These are phyloP conservation scores for Eristalinus sepulchralis DNA, from an alignment of 2,888 invertebrate species.

Conservation along the genomic window DNA sequence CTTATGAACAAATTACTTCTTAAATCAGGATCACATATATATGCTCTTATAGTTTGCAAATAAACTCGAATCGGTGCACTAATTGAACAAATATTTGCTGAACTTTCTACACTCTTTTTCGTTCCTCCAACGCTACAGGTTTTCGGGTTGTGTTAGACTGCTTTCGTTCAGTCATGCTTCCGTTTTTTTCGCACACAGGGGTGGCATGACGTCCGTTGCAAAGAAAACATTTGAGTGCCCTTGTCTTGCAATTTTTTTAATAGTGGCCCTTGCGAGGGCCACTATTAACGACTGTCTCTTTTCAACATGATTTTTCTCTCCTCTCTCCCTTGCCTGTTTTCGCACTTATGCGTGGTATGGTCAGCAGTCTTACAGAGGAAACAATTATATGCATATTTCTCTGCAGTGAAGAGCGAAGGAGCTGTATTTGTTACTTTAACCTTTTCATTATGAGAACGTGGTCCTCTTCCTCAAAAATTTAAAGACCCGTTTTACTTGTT, in stretches of 20 bases:
- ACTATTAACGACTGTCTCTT: background rate
- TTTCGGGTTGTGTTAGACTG: background rate
- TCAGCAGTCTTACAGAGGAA: background rate
- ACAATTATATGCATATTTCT: background rate
- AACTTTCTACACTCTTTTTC: no score
- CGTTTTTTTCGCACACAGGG: no score
- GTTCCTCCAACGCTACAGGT: no score
- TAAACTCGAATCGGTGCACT: no score
- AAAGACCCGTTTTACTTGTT: no score
- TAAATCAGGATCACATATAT: no score
- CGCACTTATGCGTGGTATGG: background rate
- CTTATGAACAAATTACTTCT: background rate
- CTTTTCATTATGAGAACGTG: no score
- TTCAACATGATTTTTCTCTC: background rate
- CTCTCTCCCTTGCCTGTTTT: no score
- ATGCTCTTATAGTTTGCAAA: no score
- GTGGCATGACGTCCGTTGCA: background rate
- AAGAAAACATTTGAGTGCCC: background rate
- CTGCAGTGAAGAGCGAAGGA: background rate
- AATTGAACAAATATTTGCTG: no score
- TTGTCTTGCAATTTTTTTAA: slow-evolving; percentile 8
- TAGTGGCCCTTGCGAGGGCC: background rate
- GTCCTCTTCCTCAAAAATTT: background rate
- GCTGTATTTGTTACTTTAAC: no score
- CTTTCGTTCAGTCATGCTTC: background rate